These are phyloP conservation scores for Eupeodes luniger DNA, from an alignment of 2,888 invertebrate species.

Conservation along the genomic window DNA sequence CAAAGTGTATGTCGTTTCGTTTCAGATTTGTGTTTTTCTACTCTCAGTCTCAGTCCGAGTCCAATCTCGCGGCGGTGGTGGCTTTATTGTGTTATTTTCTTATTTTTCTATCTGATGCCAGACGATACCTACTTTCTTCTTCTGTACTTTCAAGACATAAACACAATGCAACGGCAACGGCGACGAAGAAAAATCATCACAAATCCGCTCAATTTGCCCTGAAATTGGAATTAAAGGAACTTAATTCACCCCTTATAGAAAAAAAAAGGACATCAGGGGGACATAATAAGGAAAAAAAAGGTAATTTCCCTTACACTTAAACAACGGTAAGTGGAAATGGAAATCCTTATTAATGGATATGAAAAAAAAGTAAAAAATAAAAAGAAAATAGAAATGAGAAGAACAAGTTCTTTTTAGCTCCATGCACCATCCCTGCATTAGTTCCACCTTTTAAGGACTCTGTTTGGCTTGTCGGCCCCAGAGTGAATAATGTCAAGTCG, in stretches of 20 bases:
- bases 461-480: constrained; percentile 32
- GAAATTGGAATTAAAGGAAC: constrained; percentile 75
- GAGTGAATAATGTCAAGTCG: constrained; percentile 65
- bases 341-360: constrained; percentile 76
- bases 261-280: constrained; percentile 57
- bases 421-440: constrained; percentile 60
- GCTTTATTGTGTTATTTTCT: constrained; percentile 14
- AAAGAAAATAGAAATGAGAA: constrained; percentile 10
- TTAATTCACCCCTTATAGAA: constrained; percentile 60
- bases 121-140: constrained; percentile 1
- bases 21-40: constrained; percentile 53
- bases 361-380: constrained; percentile 26
- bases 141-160: constrained; percentile 21
- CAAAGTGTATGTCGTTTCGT: constrained; percentile 36
- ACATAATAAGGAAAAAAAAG: constrained; percentile 40
- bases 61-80: constrained; percentile 6
- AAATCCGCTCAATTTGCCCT: constrained; percentile 76
- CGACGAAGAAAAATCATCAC: constrained; percentile 70
- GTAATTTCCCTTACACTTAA: constrained; percentile 66
- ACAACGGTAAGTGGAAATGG: constrained; percentile 73
- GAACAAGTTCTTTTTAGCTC: constrained; percentile 21
- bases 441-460: constrained; percentile 64
- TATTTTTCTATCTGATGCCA: constrained; percentile 24
- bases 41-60: background rate
- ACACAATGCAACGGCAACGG: constrained; percentile 52